A percentile compares a stretch with the other conserved stretches of the same genome.
Evolutionary conservation across 1,140 invertebrate genomes (phyloP).

Genomic region (Drosophila aff.): DNA sequence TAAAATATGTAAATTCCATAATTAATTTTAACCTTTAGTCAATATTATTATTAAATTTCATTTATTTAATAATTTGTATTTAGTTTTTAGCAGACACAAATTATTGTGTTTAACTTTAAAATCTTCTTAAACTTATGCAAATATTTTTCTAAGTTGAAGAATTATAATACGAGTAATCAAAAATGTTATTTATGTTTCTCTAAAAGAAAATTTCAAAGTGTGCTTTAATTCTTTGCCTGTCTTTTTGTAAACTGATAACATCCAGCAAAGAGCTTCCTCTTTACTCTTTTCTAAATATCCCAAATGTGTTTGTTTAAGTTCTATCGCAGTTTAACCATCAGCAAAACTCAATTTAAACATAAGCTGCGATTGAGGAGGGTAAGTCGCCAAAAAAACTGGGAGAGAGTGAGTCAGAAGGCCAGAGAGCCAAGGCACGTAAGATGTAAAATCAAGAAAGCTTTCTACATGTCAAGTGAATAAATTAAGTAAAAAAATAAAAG

Average conservation of each 20-base stretch:
- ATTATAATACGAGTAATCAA: not conserved
- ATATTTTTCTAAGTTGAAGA: not conserved
- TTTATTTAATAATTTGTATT: no score
- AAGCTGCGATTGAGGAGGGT: not conserved
- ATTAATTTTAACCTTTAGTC: not conserved
- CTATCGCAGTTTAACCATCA: constrained; percentile 9
- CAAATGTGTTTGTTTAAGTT: constrained; percentile 14
- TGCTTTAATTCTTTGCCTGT: not conserved
- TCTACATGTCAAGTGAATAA: constrained; percentile 2
- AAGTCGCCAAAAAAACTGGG: not conserved
- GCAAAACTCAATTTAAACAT: constrained; percentile 22
- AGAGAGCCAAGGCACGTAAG: not conserved
- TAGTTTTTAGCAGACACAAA: no score
- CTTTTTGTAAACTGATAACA: not conserved
- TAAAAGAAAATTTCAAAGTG: no score
- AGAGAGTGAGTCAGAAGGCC: not conserved
- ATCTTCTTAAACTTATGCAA: not conserved
- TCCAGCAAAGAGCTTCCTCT: constrained; percentile 1
- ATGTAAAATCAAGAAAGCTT: constrained; percentile 12
- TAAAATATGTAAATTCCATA: not conserved
- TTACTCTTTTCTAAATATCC: constrained; percentile 2
- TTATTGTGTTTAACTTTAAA: not conserved
- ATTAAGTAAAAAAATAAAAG: not conserved
- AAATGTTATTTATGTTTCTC: not conserved
- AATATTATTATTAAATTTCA: not conserved